Percentiles rank a stretch among this genome's conserved stretches.
Evolutionary conservation across 1,140 invertebrate genomes (phyloP).

Genomic region (Drosophila quadrilineata): DNA sequence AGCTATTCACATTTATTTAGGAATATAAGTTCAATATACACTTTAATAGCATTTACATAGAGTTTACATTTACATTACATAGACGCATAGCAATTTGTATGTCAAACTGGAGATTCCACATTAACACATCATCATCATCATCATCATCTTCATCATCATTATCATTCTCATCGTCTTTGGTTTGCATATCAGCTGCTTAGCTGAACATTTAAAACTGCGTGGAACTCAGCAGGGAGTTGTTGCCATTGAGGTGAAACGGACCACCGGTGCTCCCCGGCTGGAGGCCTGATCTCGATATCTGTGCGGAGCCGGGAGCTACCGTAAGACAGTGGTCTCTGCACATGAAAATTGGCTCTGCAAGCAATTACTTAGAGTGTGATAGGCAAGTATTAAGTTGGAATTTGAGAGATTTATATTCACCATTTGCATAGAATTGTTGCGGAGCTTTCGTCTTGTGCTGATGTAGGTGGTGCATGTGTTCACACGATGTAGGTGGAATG

Average conservation of each 20-base stretch:
- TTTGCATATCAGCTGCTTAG: slow-evolving; percentile 16
- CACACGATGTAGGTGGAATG: slow-evolving; percentile 83
- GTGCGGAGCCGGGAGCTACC: slow-evolving; percentile 56
- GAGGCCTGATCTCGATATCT: slow-evolving; percentile 12
- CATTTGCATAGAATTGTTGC: slow-evolving; percentile 79
- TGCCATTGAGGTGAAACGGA: slow-evolving; percentile 26
- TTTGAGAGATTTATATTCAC: slow-evolving; percentile 27
- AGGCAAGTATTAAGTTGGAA: not conserved
- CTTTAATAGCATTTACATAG: slow-evolving; percentile 47
- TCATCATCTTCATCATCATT: too few relatives aligned
- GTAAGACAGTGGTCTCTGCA: slow-evolving; percentile 78
- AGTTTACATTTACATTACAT: slow-evolving; percentile 29
- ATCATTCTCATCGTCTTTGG: too few relatives aligned
- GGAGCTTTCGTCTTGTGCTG: slow-evolving; percentile 78
- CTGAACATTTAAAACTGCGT: slow-evolving; percentile 49
- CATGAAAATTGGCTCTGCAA: slow-evolving; percentile 79
- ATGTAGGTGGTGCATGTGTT: slow-evolving; percentile 86
- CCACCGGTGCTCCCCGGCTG: slow-evolving; percentile 16
- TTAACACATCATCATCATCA: too few relatives aligned
- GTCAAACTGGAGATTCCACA: slow-evolving; percentile 31
- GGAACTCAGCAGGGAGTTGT: slow-evolving; percentile 24
- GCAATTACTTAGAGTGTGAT: not conserved
- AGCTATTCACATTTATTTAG: slow-evolving; percentile 34
- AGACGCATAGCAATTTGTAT: slow-evolving; percentile 28
- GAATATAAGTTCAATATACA: slow-evolving; percentile 42